Base-by-base conservation (phyloP, 2,113 vertebrate species). In the Rhegmatorhina hoffmannsi region DNA sequence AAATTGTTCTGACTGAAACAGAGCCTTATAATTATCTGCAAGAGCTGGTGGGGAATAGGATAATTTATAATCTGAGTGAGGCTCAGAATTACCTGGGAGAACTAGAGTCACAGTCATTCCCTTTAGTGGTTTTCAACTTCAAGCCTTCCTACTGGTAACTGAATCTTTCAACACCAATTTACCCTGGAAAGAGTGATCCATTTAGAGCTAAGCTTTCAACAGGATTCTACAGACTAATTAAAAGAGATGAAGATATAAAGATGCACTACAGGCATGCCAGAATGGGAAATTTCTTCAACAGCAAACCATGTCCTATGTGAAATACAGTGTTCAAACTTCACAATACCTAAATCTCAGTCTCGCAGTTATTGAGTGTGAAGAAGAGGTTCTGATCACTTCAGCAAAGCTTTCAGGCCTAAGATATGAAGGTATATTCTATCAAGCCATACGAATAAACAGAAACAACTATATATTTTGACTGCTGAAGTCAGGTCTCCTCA, bases 331-430 rank as follows among this genome's bases (percentile, higher is more conserved):
- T 83, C 38, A 50, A 1, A 68, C 10, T 50, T 78, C 23, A 50
- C 1, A 7, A 17, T 55, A 33, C 47, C 21, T 58, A 24, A 78
- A 60, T 84, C 46, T 14, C 23, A 88, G 46, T 23, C 13, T 50
- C 33, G 16, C 6, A 2, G 6, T 19, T 43, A 11, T 0, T 47
- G 36, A 10, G 6, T 0, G 0, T 14, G 34, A 59, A 38, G 18
- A 82, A 9, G 28, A 44, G 63, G 25, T 15, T 75, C 23, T 68
- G 34, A 33, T 84, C 2, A 13, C 18, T 85, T 68, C 53, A 63
- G 36, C 46, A 80, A 90, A 59, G 7, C 16, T 85, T 63, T 21
- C 13, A 55, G 59, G 43, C 21, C 25, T 43, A 28, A 55, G 18
- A 74, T 4, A 3, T 24, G 16, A 60, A 70, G 44, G 23, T 62